Conservation (phyloP, 2,888 invertebrate genomes). For the Blastobasis lacticolella region DNA sequence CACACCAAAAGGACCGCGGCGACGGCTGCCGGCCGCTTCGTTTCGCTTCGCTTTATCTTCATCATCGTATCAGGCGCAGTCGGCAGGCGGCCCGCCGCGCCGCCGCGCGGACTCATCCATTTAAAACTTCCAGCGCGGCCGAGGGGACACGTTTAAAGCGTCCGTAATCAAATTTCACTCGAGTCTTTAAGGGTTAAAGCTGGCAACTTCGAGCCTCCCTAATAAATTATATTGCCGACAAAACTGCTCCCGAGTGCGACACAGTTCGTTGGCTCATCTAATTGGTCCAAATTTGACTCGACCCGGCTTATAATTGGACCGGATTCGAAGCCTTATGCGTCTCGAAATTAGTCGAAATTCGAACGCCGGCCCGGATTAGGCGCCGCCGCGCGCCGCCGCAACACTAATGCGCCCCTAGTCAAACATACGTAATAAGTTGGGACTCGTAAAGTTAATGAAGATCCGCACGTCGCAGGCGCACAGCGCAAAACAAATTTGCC, state of each 20-base stretch:
- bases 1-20: slow-evolving; percentile 3
- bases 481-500: slow-evolving; percentile 56
- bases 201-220: slow-evolving; percentile 68
- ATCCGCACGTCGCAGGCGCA: slow-evolving; percentile 23
- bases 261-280: slow-evolving; percentile 73
- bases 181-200: slow-evolving; percentile 71
- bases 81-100: slow-evolving; percentile 11
- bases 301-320: slow-evolving; percentile 67
- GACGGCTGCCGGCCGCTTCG: slow-evolving; percentile 12
- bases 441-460: slow-evolving; percentile 58
- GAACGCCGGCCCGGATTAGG: slow-evolving; percentile 54
- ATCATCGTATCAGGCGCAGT: slow-evolving; percentile 14
- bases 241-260: slow-evolving; percentile 71
- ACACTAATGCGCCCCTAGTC: slow-evolving; percentile 53
- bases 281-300: slow-evolving; percentile 69
- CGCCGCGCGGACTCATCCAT: slow-evolving; percentile 45
- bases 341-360: slow-evolving; percentile 62
- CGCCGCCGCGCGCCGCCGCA: slow-evolving; percentile 40
- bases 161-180: slow-evolving; percentile 70
- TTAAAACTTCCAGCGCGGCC: slow-evolving; percentile 55
- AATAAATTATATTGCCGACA: slow-evolving; percentile 74
- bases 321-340: slow-evolving; percentile 54
- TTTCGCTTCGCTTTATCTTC: slow-evolving; percentile 18
- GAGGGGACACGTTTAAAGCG: slow-evolving; percentile 62
- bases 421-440: slow-evolving; percentile 61